A percentile compares a stretch with the other conserved stretches of the same genome.
Evolutionary conservation across 2,113 vertebrate species (phyloP).

Genomic region (Engraulis encrasicolus): DNA sequence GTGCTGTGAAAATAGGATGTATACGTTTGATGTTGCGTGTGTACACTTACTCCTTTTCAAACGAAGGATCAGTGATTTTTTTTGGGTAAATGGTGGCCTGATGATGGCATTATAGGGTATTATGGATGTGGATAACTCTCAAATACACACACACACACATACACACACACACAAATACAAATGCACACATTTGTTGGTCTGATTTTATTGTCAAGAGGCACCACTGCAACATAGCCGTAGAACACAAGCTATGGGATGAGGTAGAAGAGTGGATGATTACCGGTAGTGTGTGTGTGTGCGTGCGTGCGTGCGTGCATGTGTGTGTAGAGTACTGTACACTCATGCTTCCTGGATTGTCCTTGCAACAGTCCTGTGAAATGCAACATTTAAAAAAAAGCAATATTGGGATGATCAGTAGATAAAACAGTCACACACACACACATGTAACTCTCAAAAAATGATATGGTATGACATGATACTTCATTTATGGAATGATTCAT

Average conservation of each 20-base stretch:
- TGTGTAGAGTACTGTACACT: background rate
- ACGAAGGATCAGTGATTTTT: no score
- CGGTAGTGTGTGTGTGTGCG: background rate
- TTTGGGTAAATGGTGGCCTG: no score
- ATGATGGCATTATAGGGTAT: no score
- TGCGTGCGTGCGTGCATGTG: background rate
- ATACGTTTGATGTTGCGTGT: no score
- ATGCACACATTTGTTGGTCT: background rate
- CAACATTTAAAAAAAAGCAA: no score
- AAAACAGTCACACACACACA: background rate
- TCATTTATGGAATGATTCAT: no score
- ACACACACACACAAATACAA: background rate
- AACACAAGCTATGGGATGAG: conserved; percentile 9
- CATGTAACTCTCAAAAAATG: background rate
- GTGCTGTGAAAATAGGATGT: no score
- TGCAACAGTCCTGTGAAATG: background rate
- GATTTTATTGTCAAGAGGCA: conserved; percentile 18
- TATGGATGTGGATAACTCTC: background rate
- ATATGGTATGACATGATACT: no score
- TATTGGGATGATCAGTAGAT: background rate
- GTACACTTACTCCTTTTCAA: no score
- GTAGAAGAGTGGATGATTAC: conserved; percentile 2
- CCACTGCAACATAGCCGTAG: conserved; percentile 12
- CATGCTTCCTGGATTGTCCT: conserved; percentile 4
- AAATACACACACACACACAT: background rate